Evolutionary conservation across 2,113 vertebrate genomes (phyloP).

Genomic region (Centrocercus urophasianus): DNA sequence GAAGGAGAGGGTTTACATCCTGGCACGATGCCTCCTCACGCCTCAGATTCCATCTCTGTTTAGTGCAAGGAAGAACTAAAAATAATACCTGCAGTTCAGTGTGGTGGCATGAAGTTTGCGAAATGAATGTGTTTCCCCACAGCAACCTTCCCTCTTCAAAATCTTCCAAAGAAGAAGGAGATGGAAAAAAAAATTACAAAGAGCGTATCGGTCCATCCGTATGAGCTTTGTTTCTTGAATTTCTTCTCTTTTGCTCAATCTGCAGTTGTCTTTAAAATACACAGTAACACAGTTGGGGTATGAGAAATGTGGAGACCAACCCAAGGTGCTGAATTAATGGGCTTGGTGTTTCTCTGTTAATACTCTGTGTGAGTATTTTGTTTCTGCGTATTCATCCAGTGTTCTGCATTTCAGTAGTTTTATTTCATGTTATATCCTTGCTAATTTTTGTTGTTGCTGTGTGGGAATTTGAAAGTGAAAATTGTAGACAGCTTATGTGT

Average conservation of each 20-base stretch:
- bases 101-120: background rate
- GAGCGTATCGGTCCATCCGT: background rate
- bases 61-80: constrained; percentile 31
- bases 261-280: background rate
- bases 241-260: background rate
- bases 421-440: background rate
- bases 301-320: background rate
- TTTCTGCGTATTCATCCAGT: background rate
- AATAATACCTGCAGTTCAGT: constrained; percentile 35
- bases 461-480: background rate
- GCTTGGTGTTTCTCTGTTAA: background rate
- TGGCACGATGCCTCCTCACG: background rate
- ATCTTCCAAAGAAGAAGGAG: background rate
- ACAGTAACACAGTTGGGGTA: background rate
- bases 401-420: background rate
- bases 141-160: background rate
- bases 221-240: background rate
- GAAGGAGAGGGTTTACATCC: constrained; percentile 59
- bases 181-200: background rate
- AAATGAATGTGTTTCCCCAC: background rate
- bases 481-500: accelerated
- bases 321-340: background rate
- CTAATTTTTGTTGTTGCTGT: background rate
- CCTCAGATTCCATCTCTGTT: constrained; percentile 21
- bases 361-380: background rate